Evolutionary conservation across 2,113 vertebrate species (phyloP).

Genomic region (Galbula dea): DNA sequence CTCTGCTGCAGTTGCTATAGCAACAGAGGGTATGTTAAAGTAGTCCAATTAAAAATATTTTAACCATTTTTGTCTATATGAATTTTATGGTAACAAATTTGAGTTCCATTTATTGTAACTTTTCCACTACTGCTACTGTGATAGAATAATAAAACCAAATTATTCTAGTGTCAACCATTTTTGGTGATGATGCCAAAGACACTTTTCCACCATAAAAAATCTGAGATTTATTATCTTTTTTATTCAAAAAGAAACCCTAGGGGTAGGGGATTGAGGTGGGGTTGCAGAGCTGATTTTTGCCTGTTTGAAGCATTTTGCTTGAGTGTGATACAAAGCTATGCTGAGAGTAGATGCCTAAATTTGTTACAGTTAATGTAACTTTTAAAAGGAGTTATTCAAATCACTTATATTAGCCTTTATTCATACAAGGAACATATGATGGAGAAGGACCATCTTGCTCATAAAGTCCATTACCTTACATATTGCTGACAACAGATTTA

Average conservation of each 20-base stretch:
- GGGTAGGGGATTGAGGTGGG: fast-evolving
- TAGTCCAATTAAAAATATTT: not conserved
- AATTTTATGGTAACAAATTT: not conserved
- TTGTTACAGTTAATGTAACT: not conserved
- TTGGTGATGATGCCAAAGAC: not conserved
- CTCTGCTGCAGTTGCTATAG: not conserved
- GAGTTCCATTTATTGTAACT: not conserved
- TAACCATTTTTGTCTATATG: not conserved
- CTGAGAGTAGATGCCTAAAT: not conserved
- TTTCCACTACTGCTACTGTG: not conserved
- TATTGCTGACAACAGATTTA: not conserved
- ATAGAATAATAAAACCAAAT: not conserved
- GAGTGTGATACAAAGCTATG: not conserved
- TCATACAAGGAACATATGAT: not conserved
- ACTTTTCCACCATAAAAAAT: not conserved
- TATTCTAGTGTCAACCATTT: not conserved
- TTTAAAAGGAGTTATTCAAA: not conserved
- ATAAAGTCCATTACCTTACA: not conserved
- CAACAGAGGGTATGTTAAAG: not conserved
- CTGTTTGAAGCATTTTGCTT: not conserved
- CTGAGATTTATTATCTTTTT: not conserved
- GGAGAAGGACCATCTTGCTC: not conserved
- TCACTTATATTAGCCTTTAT: not conserved
- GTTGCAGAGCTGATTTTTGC: not conserved
- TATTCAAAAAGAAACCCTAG: not conserved